Conservation (phyloP, 2,113 vertebrate genomes). For the Lampris incognitus region DNA sequence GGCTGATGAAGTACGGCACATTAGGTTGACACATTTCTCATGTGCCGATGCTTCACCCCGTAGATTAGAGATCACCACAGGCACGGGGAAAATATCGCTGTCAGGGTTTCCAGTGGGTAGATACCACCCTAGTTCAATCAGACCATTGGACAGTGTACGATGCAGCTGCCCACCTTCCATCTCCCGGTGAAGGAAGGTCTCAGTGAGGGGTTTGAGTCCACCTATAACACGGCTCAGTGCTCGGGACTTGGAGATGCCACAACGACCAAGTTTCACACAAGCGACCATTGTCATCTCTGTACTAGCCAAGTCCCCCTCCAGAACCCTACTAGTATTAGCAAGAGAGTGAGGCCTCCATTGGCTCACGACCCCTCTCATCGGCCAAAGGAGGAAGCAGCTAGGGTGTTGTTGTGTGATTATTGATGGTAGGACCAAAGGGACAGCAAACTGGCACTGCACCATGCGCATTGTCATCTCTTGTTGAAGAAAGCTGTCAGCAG, state of each 20-base stretch:
- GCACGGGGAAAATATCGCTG: constrained; percentile 66
- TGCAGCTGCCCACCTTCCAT: constrained; percentile 69
- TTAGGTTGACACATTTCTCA: constrained; percentile 74
- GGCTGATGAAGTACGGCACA: constrained; percentile 81
- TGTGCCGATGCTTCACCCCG: constrained; percentile 75
- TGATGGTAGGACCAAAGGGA: constrained; percentile 85
- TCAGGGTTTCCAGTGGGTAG: constrained; percentile 69
- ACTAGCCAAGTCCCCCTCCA: constrained; percentile 67
- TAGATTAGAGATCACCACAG: constrained; percentile 81
- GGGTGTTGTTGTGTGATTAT: constrained; percentile 63
- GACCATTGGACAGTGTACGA: constrained; percentile 80
- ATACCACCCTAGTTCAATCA: constrained; percentile 85
- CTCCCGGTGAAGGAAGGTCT: constrained; percentile 80
- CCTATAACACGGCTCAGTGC: constrained; percentile 80
- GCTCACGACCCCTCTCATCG: constrained; percentile 75
- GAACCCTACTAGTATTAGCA: constrained; percentile 8
- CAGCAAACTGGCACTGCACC: constrained; percentile 81
- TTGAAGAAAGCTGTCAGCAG: constrained; percentile 81
- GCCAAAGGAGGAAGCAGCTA: constrained; percentile 79
- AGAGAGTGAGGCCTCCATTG: constrained; percentile 52
- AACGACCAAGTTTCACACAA: constrained; percentile 80
- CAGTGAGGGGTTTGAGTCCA: constrained; percentile 46
- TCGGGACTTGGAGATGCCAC: constrained; percentile 83
- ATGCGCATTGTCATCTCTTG: constrained; percentile 81
- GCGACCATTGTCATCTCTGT: constrained; percentile 82